These are phyloP conservation scores for Isotomurus palustris DNA, from an alignment of 2,888 invertebrate genomes.

Conservation along the genomic window DNA sequence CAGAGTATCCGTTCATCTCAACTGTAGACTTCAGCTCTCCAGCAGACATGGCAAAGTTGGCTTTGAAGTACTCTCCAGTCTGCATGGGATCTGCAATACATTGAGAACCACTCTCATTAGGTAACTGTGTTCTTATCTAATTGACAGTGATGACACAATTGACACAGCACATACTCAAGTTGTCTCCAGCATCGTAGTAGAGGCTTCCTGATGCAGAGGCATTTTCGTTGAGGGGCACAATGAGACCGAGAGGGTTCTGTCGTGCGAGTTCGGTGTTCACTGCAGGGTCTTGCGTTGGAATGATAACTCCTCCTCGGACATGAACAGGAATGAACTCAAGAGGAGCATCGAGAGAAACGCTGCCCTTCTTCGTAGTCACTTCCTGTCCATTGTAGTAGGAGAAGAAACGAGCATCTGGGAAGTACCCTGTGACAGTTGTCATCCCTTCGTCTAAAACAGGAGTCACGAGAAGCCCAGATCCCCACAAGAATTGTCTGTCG, in stretches of 20 bases:
- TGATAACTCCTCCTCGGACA: constrained; percentile 46
- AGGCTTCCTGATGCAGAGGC: constrained; percentile 42
- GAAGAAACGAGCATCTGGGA: constrained; percentile 48
- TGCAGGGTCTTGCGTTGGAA: constrained; percentile 44
- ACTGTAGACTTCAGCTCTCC: constrained; percentile 16
- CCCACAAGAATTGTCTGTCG: constrained; percentile 50
- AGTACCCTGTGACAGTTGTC: constrained; percentile 47
- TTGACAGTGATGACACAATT: too few species aligned
- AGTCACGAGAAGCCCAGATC: constrained; percentile 54
- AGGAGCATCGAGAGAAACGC: constrained; percentile 32
- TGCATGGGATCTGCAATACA: not conserved
- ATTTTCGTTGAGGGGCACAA: constrained; percentile 48
- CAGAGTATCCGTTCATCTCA: constrained; percentile 28
- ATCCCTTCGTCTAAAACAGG: constrained; percentile 61
- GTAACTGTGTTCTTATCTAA: not conserved
- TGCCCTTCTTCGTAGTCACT: not conserved
- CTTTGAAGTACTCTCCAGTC: constrained; percentile 8
- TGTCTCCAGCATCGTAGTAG: constrained; percentile 47
- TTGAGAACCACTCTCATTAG: not conserved
- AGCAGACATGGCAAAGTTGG: constrained; percentile 14
- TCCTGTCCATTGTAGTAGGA: constrained; percentile 47
- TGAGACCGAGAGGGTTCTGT: constrained; percentile 61
- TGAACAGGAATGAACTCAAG: constrained; percentile 41
- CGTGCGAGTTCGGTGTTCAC: constrained; percentile 33
- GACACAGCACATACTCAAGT: constrained; percentile 56